A percentile compares a stretch with the other conserved stretches of the same genome.
Conservation (phyloP, 2,888 invertebrate genomes). For the Phortica okadai region DNA sequence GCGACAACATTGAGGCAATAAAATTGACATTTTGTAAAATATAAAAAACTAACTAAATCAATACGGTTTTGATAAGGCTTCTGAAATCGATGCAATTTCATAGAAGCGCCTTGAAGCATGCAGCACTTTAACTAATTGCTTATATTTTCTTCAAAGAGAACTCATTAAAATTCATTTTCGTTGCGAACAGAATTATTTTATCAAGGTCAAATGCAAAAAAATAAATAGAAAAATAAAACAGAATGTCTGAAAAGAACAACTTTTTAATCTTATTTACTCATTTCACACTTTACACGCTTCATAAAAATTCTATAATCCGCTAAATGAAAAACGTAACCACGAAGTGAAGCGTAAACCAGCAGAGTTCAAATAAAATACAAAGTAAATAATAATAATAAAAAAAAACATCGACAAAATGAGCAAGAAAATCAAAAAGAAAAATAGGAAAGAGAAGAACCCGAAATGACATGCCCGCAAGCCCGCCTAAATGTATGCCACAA, state of each 20-base stretch:
- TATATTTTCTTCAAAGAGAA: background rate
- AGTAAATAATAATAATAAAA: conserved; percentile 25
- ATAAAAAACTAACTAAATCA: background rate
- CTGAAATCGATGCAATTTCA: background rate
- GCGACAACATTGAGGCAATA: background rate
- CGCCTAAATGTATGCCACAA: conserved; percentile 64
- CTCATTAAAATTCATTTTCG: background rate
- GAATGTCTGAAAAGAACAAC: conserved; percentile 37
- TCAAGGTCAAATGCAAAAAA: background rate
- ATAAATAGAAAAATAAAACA: background rate
- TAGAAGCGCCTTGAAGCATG: background rate
- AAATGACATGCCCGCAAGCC: conserved; percentile 29
- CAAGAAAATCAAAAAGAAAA: conserved; percentile 32
- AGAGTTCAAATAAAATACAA: conserved; percentile 45
- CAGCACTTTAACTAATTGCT: background rate
- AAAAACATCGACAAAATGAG: conserved; percentile 17
- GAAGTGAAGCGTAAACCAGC: conserved; percentile 42
- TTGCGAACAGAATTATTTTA: background rate
- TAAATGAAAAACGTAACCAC: conserved; percentile 50
- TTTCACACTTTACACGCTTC: conserved; percentile 62
- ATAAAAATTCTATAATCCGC: conserved; percentile 62
- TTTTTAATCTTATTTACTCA: conserved; percentile 65
- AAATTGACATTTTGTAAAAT: background rate
- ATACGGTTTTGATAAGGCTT: background rate
- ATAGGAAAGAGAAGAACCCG: background rate